These are phyloP conservation scores for Apotomis turbidana DNA, from an alignment of 2,888 invertebrate species.

Conservation along the genomic window DNA sequence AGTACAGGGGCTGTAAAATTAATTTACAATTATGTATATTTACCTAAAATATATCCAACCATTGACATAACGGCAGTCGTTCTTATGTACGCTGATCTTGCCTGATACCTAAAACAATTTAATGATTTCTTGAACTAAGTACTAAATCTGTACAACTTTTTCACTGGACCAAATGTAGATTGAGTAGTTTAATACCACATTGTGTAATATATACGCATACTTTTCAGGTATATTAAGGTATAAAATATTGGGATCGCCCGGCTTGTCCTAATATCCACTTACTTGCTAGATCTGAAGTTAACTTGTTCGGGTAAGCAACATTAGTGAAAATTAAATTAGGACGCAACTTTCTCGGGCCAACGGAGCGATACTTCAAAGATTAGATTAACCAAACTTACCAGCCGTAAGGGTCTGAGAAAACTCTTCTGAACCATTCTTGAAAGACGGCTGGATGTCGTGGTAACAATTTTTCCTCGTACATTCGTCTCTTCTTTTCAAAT, in stretches of 20 bases:
- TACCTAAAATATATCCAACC: constrained; percentile 94
- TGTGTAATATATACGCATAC: no score
- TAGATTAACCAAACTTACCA: constrained; percentile 81
- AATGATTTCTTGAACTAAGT: background rate
- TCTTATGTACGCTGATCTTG: constrained; percentile 94
- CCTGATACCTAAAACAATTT: constrained; percentile 88
- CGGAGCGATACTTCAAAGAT: no score
- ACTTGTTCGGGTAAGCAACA: no score
- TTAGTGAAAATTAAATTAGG: background rate
- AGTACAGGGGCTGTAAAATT: no score
- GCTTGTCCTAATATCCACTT: no score
- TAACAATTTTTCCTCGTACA: constrained; percentile 86
- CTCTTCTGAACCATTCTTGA: constrained; percentile 95
- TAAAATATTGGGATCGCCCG: no score
- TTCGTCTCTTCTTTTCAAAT: constrained; percentile 86
- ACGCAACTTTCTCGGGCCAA: no score
- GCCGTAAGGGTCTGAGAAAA: constrained; percentile 94
- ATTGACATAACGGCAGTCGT: constrained; percentile 99
- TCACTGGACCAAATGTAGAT: no score
- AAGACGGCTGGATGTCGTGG: constrained; percentile 93
- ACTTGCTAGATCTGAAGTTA: no score
- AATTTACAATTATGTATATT: constrained; percentile 25
- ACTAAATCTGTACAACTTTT: background rate
- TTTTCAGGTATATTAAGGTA: no score
- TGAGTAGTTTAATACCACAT: no score